Evolutionary conservation across 2,888 invertebrate species (phyloP).

Genomic region (Andrena haemorrhoa): DNA sequence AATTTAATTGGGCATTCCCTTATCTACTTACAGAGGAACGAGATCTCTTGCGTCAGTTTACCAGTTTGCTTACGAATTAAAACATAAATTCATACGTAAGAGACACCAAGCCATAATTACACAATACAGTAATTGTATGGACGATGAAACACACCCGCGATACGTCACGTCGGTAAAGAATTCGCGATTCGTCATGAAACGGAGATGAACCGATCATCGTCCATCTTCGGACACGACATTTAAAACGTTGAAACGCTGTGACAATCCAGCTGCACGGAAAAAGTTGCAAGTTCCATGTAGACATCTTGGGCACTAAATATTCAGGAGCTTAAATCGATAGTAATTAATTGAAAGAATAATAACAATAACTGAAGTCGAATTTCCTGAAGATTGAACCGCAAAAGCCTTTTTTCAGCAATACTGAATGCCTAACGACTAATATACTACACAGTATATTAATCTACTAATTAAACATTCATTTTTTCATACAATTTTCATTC

Average conservation of each 20-base stretch:
- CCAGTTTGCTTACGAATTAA: background rate
- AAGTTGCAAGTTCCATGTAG: no score
- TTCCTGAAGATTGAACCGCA: no score
- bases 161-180: slow-evolving; percentile 48
- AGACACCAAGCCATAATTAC: background rate
- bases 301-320: no score
- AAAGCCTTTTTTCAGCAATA: no score
- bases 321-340: no score
- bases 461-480: no score
- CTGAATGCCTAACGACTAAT: no score
- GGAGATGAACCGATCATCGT: background rate
- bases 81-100: slow-evolving; percentile 10
- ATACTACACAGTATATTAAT: no score
- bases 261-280: no score
- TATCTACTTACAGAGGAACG: background rate
- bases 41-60: background rate
- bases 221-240: background rate
- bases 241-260: background rate
- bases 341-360: no score
- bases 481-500: no score
- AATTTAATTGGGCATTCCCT: background rate
- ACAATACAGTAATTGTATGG: background rate
- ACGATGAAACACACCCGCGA: slow-evolving; percentile 37
- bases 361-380: no score
- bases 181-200: slow-evolving; percentile 26